Base-by-base conservation (phyloP, 2,888 invertebrate genomes). In the Trachelus tabidus region DNA sequence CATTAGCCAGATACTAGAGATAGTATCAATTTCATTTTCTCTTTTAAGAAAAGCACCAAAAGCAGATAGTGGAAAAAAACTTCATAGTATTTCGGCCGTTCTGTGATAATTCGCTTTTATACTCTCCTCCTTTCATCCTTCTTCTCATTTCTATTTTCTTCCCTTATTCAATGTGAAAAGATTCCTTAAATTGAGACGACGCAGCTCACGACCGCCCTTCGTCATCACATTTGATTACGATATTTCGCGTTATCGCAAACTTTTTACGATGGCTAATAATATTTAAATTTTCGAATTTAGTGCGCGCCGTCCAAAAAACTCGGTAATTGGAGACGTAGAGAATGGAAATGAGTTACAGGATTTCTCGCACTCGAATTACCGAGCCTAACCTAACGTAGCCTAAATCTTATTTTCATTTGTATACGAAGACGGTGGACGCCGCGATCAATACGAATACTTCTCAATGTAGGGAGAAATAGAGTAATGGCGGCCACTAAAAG, bases 21-120 rank as follows among this genome's bases (percentile, higher is more conserved):
- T 35, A 35, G 35, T 34, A 74, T 74, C 74, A 74, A 74, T 74
- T 74, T 74, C 74, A 74, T 74, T 74, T 74, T 74, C 30, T 34
- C n/a, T 33, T 15, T 74, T 34, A 34, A 34, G 74, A 23, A 11
- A 74, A 34, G 12, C 12, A 3, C 3, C 6, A 30, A 56, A 71
- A 71, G 71, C 30, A 33, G 56, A 56, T 34, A 34, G 71, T n/a
- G 6, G 11, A 11, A 23, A 71, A 71, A 23, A 71, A 31, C 30
- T 34, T 12, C 6, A 30, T 33, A 71, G 12, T 71, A 12, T 71
- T 71, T 34, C 15, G 23, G 71, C 23, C 30, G 30, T 23, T 34
- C 71, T 30, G 15, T 31, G 71, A 23, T 11, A 34, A 71, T 71
- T 71, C 33, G 71, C 30, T 71, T 56, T 56, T 23, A 15, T 23